Base-by-base conservation (phyloP, 1,140 invertebrate genomes). In the Chlorops oryzae region DNA sequence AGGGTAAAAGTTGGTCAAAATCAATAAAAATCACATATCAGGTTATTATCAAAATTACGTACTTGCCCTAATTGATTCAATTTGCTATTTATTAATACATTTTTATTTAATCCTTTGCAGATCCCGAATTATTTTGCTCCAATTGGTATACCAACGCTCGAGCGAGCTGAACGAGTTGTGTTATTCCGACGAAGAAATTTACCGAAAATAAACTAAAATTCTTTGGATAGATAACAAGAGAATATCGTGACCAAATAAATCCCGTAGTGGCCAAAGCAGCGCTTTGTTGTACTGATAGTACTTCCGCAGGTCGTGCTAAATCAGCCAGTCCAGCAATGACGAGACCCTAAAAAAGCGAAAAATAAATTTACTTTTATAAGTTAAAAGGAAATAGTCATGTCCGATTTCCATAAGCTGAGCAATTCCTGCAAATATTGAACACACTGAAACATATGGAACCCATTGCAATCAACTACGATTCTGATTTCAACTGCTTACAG, bases 241-340 rank as follows among this genome's bases (percentile, higher is more conserved):
- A 69, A 41, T 66, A 70, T 4, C 66, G 66, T 2, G 66, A 70
- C 66, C 66, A 70, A 39, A 70, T 65, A 25, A 69, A 54, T 12
- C 50, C 50, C 12, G 80, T 83, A 20, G 78, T 79, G 10, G 80
- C 84, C 38, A 96, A 75, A 12, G 92, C 88, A 27, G 73, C 72
- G 21, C 90, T 90, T 76, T 97, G 94, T 51, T 84, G 77, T 21
- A 92, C 53, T 62, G 92, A 96, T 35, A 98, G 77, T 68, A 88
- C 84, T 55, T 94, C 90, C 20, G 88, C 91, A 39, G 96, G 95
- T 58, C 96, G 78, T 41, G 78, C 75, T 50, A 98, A 76, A 75
- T 99, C 96, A 61, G 92, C 87, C 47, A 99, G 78, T 24, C 96
- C 95, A 65, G 96, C 96, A 25, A 92, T 79, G 28, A 92, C 88